Base-by-base conservation (phyloP, 2,888 invertebrate species). In the Diarsia rubi region DNA sequence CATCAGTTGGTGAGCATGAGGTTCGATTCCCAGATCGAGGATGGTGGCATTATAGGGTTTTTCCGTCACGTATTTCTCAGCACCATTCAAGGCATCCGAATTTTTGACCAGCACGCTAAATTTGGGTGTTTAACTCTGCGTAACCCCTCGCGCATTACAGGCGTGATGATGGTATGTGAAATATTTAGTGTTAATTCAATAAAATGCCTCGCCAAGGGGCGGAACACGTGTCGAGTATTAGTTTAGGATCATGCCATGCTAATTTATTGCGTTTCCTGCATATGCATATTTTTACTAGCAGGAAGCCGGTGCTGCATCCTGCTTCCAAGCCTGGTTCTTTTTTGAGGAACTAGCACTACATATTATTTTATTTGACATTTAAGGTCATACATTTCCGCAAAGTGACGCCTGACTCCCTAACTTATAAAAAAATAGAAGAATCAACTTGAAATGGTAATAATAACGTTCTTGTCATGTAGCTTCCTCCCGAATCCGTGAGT, bases 401-500 rank as follows among this genome's bases (percentile, higher is more conserved):
- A 54, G 54, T 54, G 14, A 14, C 24, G 54, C 54, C 54, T 16
- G 54, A 54, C 52, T 54, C 8, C 21, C 2, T 49, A 49, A 9
- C 21, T 9, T 9, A 4, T 2, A 0, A 6, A 14, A 54, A 27
- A 57, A 9, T 16, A 57, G 27, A 8, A 27, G 54, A 57, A 57
- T 27, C 16, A 57, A 57, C 19, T 11, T 19, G 59, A 24, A 16
- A 16, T 16, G 9, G 14, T 57, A 11, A 42, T 62, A 54, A 62
- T 45, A 52, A 27, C 14, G 63, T 0, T 47, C 21, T 5, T 68
- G 42, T 59, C 12, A 21, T 97, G 92, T 94, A 97, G n/a, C 93
- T 97, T 59, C 97, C 97, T 72, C 97, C 98, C 0, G 95, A 97
- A 83, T 91, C 96, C 8, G 97, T 98, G 8, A 95, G 97, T 67